phyloP scores from a whole-genome alignment of 30 jellyfish, hydroid and myxozoan genomes.

The Turritopsis rubra region DNA sequence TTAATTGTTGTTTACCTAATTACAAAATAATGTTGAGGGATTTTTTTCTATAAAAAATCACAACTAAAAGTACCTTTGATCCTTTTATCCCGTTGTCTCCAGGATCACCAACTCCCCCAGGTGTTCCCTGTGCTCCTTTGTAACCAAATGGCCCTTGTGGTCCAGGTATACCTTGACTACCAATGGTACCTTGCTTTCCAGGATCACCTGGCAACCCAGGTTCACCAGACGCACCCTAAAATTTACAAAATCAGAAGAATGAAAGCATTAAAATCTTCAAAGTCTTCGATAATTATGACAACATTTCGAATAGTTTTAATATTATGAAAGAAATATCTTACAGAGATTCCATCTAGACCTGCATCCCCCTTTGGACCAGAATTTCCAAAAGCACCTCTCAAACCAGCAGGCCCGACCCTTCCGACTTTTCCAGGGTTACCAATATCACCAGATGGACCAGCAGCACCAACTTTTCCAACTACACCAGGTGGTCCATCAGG shows the following conservation, averaged over 20 bases:
- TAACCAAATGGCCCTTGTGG: conserved; percentile 93
- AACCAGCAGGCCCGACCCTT: conserved; percentile 65
- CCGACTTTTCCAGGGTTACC: conserved; percentile 86
- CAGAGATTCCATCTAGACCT: conserved; percentile 66
- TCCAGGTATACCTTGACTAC: conserved; percentile 82
- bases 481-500: conserved; percentile 95
- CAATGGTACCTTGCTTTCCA: conserved; percentile 78
- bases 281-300: background rate
- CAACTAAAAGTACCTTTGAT: conserved; percentile 20
- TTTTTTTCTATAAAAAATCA: background rate
- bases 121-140: conserved; percentile 71
- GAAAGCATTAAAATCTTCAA: background rate
- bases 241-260: background rate
- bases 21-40: background rate
- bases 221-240: conserved; percentile 78
- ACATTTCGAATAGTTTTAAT: no score
- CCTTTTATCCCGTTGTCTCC: conserved; percentile 86
- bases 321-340: conserved; percentile 15
- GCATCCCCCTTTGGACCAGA: conserved; percentile 77
- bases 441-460: conserved; percentile 75
- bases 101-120: conserved; percentile 75
- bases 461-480: conserved; percentile 89
- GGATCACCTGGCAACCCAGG: conserved; percentile 59
- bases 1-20: background rate
- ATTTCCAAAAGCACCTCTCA: conserved; percentile 69